phyloP scores from a whole-genome alignment of 2,888 invertebrate genomes.

The Arge pagana region DNA sequence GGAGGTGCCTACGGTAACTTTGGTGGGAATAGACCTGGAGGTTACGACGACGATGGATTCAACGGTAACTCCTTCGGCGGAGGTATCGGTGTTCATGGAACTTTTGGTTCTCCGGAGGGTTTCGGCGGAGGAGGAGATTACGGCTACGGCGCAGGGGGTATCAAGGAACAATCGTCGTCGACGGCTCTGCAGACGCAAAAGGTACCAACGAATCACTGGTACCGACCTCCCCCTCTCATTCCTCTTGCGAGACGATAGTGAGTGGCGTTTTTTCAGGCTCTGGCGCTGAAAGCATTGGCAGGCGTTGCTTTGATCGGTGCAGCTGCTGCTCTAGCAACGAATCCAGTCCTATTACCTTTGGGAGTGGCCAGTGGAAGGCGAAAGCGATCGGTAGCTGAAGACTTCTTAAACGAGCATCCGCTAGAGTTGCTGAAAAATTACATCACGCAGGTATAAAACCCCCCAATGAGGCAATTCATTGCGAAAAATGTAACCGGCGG shows the following conservation, averaged over 20 bases:
- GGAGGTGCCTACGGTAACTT: neutral
- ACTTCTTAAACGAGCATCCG: constrained; percentile 34
- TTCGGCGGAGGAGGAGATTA: constrained; percentile 33
- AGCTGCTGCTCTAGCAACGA: constrained; percentile 76
- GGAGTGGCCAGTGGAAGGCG: constrained; percentile 72
- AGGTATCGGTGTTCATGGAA: neutral
- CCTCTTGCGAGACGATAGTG: neutral
- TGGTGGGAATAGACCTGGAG: neutral
- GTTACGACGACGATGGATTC: constrained; percentile 7
- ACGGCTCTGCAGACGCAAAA: constrained; percentile 47
- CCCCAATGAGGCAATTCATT: too few relatives aligned
- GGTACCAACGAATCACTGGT: too few relatives aligned
- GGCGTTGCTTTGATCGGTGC: constrained; percentile 80
- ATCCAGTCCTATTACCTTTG: constrained; percentile 78
- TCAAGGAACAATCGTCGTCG: constrained; percentile 22
- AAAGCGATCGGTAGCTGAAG: constrained; percentile 54
- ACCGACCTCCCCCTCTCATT: too few relatives aligned
- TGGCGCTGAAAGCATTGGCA: constrained; percentile 72
- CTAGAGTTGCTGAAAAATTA: constrained; percentile 38
- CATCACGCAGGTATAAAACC: constrained; percentile 41
- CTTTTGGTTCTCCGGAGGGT: constrained; percentile 33
- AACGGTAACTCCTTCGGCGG: constrained; percentile 36
- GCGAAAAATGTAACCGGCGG: too few relatives aligned
- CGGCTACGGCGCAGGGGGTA: constrained; percentile 29
- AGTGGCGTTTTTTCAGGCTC: constrained; percentile 59